These are phyloP conservation scores for Ernsta delagoae DNA, from an alignment of 2,888 invertebrate species.

Conservation along the genomic window DNA sequence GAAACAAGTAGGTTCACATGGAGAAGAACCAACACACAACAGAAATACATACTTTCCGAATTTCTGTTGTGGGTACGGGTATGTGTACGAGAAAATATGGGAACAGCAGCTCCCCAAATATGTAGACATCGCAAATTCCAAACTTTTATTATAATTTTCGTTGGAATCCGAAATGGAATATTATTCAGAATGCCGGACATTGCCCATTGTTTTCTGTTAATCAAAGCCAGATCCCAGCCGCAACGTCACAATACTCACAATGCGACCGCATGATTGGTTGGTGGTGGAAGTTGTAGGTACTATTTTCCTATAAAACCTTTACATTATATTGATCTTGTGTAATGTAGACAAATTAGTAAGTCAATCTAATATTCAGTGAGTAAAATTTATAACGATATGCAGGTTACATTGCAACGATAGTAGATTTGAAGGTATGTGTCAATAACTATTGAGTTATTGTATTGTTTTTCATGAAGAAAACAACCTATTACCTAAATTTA, in stretches of 20 bases:
- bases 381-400: no score
- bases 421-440: neutral
- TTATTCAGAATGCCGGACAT: slow-evolving; percentile 1
- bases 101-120: neutral
- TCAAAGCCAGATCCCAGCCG: slow-evolving; percentile 16
- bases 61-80: no score
- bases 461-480: neutral
- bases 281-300: slow-evolving; percentile 5
- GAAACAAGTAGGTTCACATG: no score
- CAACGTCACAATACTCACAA: slow-evolving; percentile 1
- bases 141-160: slow-evolving; percentile 2
- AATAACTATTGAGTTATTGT: neutral
- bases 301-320: neutral
- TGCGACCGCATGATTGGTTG: slow-evolving; percentile 15
- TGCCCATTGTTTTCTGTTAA: slow-evolving; percentile 15
- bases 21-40: neutral
- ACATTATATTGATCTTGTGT: no score
- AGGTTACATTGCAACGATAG: no score
- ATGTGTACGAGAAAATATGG: neutral
- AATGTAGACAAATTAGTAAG: no score
- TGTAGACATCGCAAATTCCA: neutral
- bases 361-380: no score
- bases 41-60: neutral
- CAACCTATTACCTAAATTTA: neutral
- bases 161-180: neutral